Evolutionary conservation across 2,888 invertebrate species (phyloP), one percentile per base, ranked within the genome.

Genomic region (Hyles lineata): DNA sequence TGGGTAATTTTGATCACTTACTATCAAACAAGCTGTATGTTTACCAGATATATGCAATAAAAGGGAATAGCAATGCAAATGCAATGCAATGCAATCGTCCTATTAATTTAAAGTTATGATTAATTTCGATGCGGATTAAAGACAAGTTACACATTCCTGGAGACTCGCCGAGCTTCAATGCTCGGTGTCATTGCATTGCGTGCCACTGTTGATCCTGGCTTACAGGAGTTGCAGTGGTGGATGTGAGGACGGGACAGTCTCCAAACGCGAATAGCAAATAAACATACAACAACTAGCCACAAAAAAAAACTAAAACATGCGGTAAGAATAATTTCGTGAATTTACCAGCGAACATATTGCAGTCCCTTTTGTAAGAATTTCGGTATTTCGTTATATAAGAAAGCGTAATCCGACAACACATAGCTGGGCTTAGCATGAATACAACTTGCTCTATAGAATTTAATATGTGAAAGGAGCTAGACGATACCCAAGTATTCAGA

Each of bases 381-480:
- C 61, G 59, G 70, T 55, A 73, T 73, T 73, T 52, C 21, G 52
- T 29, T 72, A 73, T 70, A 61, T 70, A 70, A 70, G 50, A 60
- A 70, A 69, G 43, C 59, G 43, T 43, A 55, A 73, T 32, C 35
- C 70, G 50, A 73, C 61, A 32, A 59, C 70, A 60, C 52, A 72
- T 70, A 69, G 61, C 73, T 55, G 55, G 70, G 70, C 70, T 55
- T 50, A 59, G 77, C 76, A 82, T 79, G 82, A 80, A 80, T 82
- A 79, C 83, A 82, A 82, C 79, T 43, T 11, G 81, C 74, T 76
- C 79, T 81, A 78, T 82, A 85, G 80, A 87, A 86, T 86, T 84
- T 86, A 85, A 87, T 87, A 85, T 82, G 80, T 82, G 80, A 80
- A 76, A 76, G 73, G 32, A 32, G 62, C 77, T 71, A 78, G 72